Conservation (phyloP, 2,797 vertebrate genomes). For the Cercopithecus neglectus region DNA sequence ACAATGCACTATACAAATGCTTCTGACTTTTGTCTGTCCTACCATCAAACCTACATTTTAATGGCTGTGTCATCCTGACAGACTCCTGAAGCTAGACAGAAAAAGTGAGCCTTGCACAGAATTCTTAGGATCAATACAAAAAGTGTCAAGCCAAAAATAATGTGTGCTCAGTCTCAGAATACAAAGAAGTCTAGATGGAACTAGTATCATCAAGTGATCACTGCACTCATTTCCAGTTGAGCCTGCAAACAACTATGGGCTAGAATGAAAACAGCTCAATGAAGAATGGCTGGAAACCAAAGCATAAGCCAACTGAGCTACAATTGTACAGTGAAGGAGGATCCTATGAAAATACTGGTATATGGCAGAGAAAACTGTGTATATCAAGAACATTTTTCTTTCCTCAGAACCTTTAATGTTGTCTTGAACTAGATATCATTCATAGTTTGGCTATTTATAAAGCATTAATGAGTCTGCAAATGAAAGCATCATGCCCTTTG, state of each 20-base stretch:
- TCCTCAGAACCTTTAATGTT: conserved; percentile 40
- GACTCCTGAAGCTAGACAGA: conserved; percentile 45
- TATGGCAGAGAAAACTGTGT: background rate
- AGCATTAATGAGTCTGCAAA: conserved; percentile 31
- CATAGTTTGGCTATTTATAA: conserved; percentile 41
- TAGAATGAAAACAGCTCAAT: conserved; percentile 56
- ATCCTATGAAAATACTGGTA: conserved; percentile 28
- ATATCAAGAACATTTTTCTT: conserved; percentile 34
- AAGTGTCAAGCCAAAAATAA: conserved; percentile 60
- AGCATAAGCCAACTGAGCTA: background rate
- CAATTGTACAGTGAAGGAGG: background rate
- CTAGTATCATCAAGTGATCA: conserved; percentile 49
- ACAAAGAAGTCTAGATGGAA: conserved; percentile 54
- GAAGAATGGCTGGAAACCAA: conserved; percentile 13
- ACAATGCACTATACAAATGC: background rate
- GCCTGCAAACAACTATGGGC: conserved; percentile 54
- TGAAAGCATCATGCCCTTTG: conserved; percentile 20
- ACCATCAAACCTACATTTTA: conserved; percentile 46
- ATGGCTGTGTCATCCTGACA: background rate
- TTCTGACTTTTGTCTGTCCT: background rate
- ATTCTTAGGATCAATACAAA: conserved; percentile 53
- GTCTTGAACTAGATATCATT: background rate
- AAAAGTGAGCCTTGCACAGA: conserved; percentile 34
- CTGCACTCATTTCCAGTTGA: conserved; percentile 39
- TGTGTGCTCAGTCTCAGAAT: conserved; percentile 20